Conservation (phyloP, 2,888 invertebrate genomes). For the Leucophenga maculata region DNA sequence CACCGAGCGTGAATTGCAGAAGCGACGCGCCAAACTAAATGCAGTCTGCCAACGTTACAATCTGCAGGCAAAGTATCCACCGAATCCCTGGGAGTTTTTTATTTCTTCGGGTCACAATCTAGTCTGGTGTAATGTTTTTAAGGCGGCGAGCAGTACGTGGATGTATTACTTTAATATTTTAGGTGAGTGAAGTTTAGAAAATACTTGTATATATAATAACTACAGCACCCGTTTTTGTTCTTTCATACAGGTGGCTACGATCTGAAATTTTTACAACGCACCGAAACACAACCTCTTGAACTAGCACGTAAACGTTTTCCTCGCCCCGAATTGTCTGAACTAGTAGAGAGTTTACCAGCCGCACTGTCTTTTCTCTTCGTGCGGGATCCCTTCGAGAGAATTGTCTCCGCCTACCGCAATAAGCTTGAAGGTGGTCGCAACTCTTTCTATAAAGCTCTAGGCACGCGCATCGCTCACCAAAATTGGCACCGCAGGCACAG, state of each 20-base stretch:
- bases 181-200: constrained; percentile 73
- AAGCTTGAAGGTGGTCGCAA: constrained; percentile 82
- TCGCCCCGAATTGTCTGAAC: constrained; percentile 77
- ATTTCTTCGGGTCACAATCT: constrained; percentile 79
- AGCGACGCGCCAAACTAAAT: constrained; percentile 73
- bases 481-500: constrained; percentile 71
- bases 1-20: constrained; percentile 74
- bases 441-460: constrained; percentile 80
- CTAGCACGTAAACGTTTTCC: constrained; percentile 81
- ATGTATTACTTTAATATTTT: constrained; percentile 84
- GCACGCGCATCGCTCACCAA: constrained; percentile 77
- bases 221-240: neutral
- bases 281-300: constrained; percentile 78
- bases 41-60: constrained; percentile 73
- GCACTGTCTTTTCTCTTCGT: constrained; percentile 80
- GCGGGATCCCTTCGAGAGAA: constrained; percentile 81
- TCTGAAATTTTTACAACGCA: constrained; percentile 75
- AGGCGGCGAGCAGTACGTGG: constrained; percentile 86
- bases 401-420: constrained; percentile 82
- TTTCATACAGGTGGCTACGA: constrained; percentile 75
- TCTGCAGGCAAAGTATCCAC: constrained; percentile 71
- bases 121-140: constrained; percentile 84
- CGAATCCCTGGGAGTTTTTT: constrained; percentile 84
- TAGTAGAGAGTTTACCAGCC: constrained; percentile 77
- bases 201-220: too few species aligned